Evolutionary conservation across 2,888 invertebrate species (phyloP).

Genomic region (Caenorhabditis sp.): DNA sequence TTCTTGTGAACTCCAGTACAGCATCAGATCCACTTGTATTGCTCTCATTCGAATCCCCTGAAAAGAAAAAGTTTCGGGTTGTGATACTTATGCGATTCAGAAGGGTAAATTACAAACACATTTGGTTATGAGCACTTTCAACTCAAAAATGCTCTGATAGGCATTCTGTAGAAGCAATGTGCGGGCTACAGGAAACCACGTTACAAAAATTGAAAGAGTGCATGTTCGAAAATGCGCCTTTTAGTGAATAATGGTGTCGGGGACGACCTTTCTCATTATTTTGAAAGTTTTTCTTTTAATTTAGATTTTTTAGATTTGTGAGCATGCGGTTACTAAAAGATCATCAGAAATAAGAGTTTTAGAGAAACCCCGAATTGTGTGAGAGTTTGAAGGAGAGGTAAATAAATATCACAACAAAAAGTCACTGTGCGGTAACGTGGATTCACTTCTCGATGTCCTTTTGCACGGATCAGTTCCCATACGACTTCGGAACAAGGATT

Average conservation of each 20-base stretch:
- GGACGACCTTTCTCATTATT: neutral
- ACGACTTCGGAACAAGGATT: conserved; percentile 81
- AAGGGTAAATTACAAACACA: conserved; percentile 59
- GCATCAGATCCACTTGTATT: conserved; percentile 82
- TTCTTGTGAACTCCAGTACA: conserved; percentile 82
- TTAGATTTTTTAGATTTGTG: neutral
- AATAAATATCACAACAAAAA: conserved; percentile 57
- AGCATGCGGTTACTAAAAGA: conserved; percentile 50
- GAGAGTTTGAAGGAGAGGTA: conserved; percentile 12
- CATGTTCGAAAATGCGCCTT: conserved; percentile 26
- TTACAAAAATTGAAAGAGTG: conserved; percentile 54
- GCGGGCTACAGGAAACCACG: conserved; percentile 42
- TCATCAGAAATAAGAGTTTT: conserved; percentile 26
- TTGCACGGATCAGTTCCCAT: conserved; percentile 83
- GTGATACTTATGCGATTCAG: conserved; percentile 10
- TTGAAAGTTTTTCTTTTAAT: neutral
- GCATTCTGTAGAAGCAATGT: conserved; percentile 41
- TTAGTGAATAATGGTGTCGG: neutral
- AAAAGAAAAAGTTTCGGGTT: conserved; percentile 1
- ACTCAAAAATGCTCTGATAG: conserved; percentile 9
- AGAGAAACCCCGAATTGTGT: conserved; percentile 23
- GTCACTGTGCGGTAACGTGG: conserved; percentile 67
- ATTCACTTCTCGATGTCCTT: conserved; percentile 75
- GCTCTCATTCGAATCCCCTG: conserved; percentile 81
- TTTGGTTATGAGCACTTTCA: conserved; percentile 34